phyloP scores from a whole-genome alignment of 23 tunicate genomes.

The Diplosoma virens region DNA sequence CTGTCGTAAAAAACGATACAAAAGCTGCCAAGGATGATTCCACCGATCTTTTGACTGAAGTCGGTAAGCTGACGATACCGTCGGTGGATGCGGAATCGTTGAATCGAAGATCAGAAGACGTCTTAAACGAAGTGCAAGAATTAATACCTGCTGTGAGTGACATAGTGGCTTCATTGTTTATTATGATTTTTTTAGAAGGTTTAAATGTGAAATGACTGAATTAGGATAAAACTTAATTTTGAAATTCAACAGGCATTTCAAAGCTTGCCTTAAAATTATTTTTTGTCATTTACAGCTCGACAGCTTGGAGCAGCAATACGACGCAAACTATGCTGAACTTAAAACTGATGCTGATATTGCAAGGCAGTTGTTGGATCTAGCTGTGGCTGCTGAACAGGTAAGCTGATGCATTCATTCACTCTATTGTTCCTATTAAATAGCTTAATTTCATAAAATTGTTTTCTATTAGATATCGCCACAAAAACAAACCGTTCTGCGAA shows the following conservation, averaged over 20 bases:
- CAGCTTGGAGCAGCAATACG: conserved; percentile 46
- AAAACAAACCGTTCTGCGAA: no score
- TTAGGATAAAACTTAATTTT: no score
- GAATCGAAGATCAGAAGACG: conserved; percentile 29
- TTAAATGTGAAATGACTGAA: no score
- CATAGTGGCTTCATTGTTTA: no score
- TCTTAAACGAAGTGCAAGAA: conserved; percentile 38
- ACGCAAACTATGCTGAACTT: conserved; percentile 34
- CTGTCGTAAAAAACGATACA: conserved; percentile 40
- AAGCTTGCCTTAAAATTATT: no score
- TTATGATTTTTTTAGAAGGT: no score
- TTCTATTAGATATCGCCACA: no score
- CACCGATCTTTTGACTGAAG: conserved; percentile 76
- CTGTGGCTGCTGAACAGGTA: conserved; percentile 66
- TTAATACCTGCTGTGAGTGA: conserved; percentile 59
- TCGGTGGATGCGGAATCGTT: conserved; percentile 56
- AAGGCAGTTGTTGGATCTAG: conserved; percentile 8
- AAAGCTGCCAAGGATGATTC: conserved; percentile 68
- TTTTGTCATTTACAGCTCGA: conserved; percentile 50
- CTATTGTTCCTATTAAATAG: no score
- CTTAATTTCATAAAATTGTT: no score
- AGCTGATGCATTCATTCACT: no score
- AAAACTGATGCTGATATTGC: conserved; percentile 56
- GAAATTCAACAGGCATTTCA: no score
- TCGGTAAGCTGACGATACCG: conserved; percentile 63